phyloP scores from a whole-genome alignment of 2,797 vertebrate species.

The Scomberomorus guttatus region DNA sequence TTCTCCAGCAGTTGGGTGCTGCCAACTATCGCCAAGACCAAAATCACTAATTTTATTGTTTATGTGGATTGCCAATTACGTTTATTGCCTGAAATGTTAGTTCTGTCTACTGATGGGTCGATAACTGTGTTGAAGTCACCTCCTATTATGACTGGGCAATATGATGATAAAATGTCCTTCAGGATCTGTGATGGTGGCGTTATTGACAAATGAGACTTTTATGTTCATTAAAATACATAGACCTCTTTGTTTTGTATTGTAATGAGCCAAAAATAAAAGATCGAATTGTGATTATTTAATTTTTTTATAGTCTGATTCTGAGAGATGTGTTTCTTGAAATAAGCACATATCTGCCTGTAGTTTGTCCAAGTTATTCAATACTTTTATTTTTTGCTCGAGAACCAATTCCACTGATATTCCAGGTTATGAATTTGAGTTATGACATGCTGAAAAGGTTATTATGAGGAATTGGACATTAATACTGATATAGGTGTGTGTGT shows the following conservation, averaged over 20 bases:
- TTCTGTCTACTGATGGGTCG: too few relatives aligned
- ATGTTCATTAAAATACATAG: neutral
- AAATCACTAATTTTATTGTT: too few relatives aligned
- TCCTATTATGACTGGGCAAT: too few relatives aligned
- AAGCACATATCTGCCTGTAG: slow-evolving; percentile 4
- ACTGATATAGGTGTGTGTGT: too few relatives aligned
- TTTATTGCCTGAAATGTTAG: too few relatives aligned
- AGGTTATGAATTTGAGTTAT: neutral
- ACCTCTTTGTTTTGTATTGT: slow-evolving; percentile 1
- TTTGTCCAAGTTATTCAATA: neutral
- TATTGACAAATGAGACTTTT: neutral
- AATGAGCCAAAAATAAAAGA: neutral
- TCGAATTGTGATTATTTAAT: neutral
- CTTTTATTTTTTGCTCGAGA: neutral
- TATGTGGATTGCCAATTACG: too few relatives aligned
- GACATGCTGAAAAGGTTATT: neutral
- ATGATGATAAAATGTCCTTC: slow-evolving; percentile 12
- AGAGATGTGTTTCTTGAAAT: neutral
- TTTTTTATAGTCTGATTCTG: neutral
- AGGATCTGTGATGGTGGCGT: neutral
- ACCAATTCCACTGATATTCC: neutral
- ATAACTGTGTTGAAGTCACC: too few relatives aligned
- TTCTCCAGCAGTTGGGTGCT: too few relatives aligned
- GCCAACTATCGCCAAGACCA: too few relatives aligned
- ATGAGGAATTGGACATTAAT: neutral